These are phyloP conservation scores for Porites rus DNA, from an alignment of 92 coral and sea anemone genomes.

Conservation along the genomic window DNA sequence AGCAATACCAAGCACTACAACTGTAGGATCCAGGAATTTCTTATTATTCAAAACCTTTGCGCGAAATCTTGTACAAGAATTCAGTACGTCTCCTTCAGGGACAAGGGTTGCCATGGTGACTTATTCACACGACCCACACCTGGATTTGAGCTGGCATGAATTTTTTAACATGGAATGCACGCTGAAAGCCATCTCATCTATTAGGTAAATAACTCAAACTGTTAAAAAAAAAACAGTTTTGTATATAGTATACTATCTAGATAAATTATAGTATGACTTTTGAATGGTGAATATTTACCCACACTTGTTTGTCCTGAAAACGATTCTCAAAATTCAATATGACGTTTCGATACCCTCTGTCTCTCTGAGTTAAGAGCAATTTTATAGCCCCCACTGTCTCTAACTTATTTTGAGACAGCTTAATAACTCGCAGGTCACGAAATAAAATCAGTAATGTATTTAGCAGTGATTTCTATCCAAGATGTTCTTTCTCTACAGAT, in stretches of 20 bases:
- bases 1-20: conserved; percentile 57
- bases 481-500: not conserved
- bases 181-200: conserved; percentile 54
- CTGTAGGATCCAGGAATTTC: conserved; percentile 51
- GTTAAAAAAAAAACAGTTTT: not conserved
- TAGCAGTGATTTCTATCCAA: too few relatives aligned
- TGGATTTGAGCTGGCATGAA: conserved; percentile 60
- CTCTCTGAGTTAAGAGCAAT: too few relatives aligned
- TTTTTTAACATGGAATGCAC: conserved; percentile 86
- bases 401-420: too few relatives aligned
- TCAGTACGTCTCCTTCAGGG: conserved; percentile 80
- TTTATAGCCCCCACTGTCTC: too few relatives aligned
- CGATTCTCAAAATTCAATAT: too few relatives aligned
- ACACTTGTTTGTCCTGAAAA: too few relatives aligned
- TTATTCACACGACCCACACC: conserved; percentile 45
- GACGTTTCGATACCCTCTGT: too few relatives aligned
- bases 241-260: too few relatives aligned
- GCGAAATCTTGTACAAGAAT: conserved; percentile 51
- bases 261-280: too few relatives aligned
- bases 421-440: too few relatives aligned
- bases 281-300: too few relatives aligned
- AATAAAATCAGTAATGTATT: too few relatives aligned
- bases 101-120: conserved; percentile 77
- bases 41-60: conserved; percentile 25
- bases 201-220: conserved; percentile 45